These are phyloP conservation scores for Mesorhabditis belari DNA, from an alignment of 2,888 invertebrate genomes.

Conservation along the genomic window DNA sequence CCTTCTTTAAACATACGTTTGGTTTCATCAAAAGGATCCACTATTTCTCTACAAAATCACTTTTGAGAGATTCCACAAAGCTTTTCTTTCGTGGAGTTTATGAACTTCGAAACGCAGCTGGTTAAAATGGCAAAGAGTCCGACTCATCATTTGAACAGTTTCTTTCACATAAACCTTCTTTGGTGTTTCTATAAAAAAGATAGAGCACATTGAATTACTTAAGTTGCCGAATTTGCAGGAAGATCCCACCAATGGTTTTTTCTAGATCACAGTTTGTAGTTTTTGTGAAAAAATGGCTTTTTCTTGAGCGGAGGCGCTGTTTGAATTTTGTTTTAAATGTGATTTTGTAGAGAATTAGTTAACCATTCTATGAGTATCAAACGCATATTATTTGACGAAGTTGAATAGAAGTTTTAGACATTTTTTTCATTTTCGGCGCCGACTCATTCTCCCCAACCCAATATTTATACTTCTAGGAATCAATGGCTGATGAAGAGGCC, in stretches of 20 bases:
- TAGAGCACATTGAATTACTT: neutral
- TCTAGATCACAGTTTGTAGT: too few species aligned
- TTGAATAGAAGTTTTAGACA: too few species aligned
- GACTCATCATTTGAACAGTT: neutral
- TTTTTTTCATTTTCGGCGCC: too few species aligned
- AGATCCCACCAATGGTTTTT: neutral
- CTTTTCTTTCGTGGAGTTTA: neutral
- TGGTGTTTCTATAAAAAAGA: neutral
- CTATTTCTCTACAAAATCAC: neutral
- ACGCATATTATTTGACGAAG: too few species aligned
- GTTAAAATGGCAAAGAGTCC: neutral
- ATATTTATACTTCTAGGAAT: too few species aligned
- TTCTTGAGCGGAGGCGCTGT: too few species aligned
- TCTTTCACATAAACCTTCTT: neutral
- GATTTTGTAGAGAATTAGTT: too few species aligned
- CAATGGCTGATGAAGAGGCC: constrained; percentile 29
- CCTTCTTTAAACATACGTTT: neutral
- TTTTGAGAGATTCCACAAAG: neutral
- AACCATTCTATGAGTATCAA: too few species aligned
- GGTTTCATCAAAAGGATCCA: neutral
- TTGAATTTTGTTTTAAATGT: too few species aligned
- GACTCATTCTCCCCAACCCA: too few species aligned
- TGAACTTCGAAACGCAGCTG: neutral
- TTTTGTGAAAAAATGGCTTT: too few species aligned
- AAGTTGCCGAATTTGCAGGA: neutral